Evolutionary conservation across 1,140 invertebrate species (phyloP).

Genomic region (Pogonomyrmex barbatus): DNA sequence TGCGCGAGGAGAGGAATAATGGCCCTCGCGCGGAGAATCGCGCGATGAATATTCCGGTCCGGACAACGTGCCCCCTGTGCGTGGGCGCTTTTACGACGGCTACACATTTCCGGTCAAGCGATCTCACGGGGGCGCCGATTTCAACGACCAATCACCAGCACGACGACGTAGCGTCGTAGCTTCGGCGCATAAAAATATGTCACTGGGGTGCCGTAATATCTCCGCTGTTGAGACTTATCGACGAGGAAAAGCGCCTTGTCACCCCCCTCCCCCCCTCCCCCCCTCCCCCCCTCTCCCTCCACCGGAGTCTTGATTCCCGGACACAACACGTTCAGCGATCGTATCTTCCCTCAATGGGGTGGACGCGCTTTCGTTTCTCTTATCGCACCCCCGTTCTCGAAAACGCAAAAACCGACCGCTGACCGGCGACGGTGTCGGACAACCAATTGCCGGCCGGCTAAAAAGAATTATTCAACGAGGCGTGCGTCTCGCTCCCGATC

Average conservation of each 20-base stretch:
- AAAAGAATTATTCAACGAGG: slow-evolving; percentile 83
- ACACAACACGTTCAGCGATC: slow-evolving; percentile 22
- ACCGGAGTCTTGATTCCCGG: slow-evolving; percentile 14
- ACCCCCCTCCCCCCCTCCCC: too few relatives aligned
- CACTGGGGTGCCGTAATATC: slow-evolving; percentile 81
- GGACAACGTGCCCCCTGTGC: slow-evolving; percentile 9
- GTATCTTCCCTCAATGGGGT: slow-evolving; percentile 9
- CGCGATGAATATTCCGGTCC: slow-evolving; percentile 52
- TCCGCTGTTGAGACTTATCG: slow-evolving; percentile 74
- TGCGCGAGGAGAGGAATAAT: not conserved
- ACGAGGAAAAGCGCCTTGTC: slow-evolving; percentile 43
- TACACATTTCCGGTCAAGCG: slow-evolving; percentile 80
- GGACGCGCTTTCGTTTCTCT: slow-evolving; percentile 18
- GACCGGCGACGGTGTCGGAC: not conserved
- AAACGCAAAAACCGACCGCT: slow-evolving; percentile 36
- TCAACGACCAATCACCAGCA: slow-evolving; percentile 80
- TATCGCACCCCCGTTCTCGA: slow-evolving; percentile 12
- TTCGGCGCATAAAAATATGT: slow-evolving; percentile 81
- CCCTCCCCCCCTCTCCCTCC: too few relatives aligned
- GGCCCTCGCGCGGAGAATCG: slow-evolving; percentile 18
- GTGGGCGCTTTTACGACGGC: slow-evolving; percentile 79
- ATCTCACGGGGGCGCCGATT: slow-evolving; percentile 77
- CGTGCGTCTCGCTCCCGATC: slow-evolving; percentile 82
- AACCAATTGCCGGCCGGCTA: not conserved
- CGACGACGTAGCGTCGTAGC: slow-evolving; percentile 67